Evolutionary conservation across 2,888 invertebrate genomes (phyloP), one percentile per base, ranked within the genome.

Genomic region (Drosophila testacea): DNA sequence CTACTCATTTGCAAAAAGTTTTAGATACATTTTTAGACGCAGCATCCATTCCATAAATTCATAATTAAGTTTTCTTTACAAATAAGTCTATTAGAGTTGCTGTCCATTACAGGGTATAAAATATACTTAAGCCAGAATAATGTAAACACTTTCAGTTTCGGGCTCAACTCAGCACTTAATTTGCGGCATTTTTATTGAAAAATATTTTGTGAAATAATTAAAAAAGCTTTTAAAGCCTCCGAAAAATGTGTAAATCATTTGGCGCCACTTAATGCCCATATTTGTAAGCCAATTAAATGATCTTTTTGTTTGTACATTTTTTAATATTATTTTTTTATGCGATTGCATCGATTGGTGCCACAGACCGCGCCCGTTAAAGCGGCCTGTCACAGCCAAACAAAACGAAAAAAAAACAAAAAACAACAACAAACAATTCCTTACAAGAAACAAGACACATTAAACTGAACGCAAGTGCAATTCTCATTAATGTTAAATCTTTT

Each of bases 181-280:
- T 61, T 71, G 38, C 34, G 10, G 16, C 32, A 9, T 55, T 51
- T 9, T 34, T 59, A 16, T 27, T 62, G 55, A 38, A 50, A 50
- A 16, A 6, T 28, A 36, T 36, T 36, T 46, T 34, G 48, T 46
- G 54, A 32, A 56, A 52, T 50, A 65, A 56, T 64, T 74, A 50
- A 16, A 74, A 69, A 69, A 44, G 60, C 79, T 74, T 64, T 76
- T 44, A 63, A 73, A 47, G 47, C 39, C 27, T 38, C 28, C 44
- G 41, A 61, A 48, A 69, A 57, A 70, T 79, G 76, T 63, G 54
- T 77, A 79, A 79, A 79, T 64, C 71, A 62, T 54, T 57, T 76
- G 71, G 77, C 77, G 80, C 77, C 77, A 67, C 56, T 79, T 63
- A 79, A 75, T 63, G 76, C 0, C 70, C 50, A 76, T 75, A 71